These are phyloP conservation scores for Bhutanitis thaidina DNA, from an alignment of 2,888 invertebrate genomes.

Conservation along the genomic window DNA sequence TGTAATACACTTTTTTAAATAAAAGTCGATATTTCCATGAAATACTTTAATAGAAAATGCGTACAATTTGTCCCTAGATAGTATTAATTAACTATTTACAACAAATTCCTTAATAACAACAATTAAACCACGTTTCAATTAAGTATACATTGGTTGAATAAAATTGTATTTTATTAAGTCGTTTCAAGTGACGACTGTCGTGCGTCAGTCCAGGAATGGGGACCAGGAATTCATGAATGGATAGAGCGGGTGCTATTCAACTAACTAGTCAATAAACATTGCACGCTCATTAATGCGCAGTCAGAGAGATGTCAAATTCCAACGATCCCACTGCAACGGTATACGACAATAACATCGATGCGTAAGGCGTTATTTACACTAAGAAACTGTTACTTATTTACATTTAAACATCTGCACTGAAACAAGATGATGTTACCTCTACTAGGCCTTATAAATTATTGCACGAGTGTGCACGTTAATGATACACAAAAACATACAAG, in stretches of 20 bases:
- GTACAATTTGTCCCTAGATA: no score
- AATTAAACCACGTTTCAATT: no score
- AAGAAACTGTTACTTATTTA: constrained; percentile 15
- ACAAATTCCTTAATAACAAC: no score
- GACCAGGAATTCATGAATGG: constrained; percentile 16
- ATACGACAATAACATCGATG: constrained; percentile 11
- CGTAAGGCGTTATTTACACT: constrained; percentile 17
- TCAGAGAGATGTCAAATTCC: constrained; percentile 21
- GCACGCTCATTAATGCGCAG: constrained; percentile 20
- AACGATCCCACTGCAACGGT: constrained; percentile 18
- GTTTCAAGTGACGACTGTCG: constrained; percentile 4
- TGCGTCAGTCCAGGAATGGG: constrained; percentile 7
- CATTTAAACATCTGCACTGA: constrained; percentile 7
- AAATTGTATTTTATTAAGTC: constrained; percentile 8
- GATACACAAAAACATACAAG: no score
- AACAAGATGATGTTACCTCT: neutral
- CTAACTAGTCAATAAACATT: constrained; percentile 17
- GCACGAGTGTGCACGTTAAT: no score
- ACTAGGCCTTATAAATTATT: neutral
- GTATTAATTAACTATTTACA: no score
- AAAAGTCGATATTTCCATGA: no score
- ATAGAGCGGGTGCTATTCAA: constrained; percentile 2
- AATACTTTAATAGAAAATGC: no score
- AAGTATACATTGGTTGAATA: neutral
- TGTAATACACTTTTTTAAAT: no score